Evolutionary conservation across 2,797 vertebrate species (phyloP).

Genomic region (Hippoglossus hippoglossus): DNA sequence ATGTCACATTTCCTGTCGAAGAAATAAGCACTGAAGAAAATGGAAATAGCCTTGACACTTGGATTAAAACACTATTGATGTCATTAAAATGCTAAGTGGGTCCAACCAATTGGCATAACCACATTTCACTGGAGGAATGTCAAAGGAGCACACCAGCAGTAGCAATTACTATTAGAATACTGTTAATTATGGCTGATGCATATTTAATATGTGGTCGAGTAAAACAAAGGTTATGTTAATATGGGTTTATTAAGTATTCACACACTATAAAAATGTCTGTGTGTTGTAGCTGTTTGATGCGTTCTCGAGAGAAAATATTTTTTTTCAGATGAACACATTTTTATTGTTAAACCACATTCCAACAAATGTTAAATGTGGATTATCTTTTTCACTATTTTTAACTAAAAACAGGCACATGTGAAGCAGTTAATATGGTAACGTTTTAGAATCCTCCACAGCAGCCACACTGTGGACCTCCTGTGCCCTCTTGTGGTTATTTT

Average conservation of each 20-base stretch:
- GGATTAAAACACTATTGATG: slow-evolving; percentile 83
- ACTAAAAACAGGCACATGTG: slow-evolving; percentile 46
- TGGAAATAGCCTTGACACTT: slow-evolving; percentile 79
- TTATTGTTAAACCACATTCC: slow-evolving; percentile 43
- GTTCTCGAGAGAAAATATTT: slow-evolving; percentile 50
- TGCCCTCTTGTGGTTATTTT: slow-evolving; percentile 80
- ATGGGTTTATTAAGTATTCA: slow-evolving; percentile 71
- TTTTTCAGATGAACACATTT: slow-evolving; percentile 50
- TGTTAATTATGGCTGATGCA: slow-evolving; percentile 77
- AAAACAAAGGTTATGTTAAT: slow-evolving; percentile 82
- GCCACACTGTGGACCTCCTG: slow-evolving; percentile 55
- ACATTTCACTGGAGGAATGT: slow-evolving; percentile 81
- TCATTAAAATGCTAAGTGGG: slow-evolving; percentile 84
- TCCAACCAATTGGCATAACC: slow-evolving; percentile 82
- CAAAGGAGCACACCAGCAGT: slow-evolving; percentile 74
- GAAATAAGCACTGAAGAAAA: slow-evolving; percentile 70
- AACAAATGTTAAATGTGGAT: slow-evolving; percentile 58
- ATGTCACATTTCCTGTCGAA: slow-evolving; percentile 73
- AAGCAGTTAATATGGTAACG: slow-evolving; percentile 32
- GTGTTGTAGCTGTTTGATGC: slow-evolving; percentile 37
- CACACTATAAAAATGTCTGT: slow-evolving; percentile 52
- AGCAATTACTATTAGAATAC: slow-evolving; percentile 80
- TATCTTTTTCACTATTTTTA: slow-evolving; percentile 52
- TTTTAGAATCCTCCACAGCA: slow-evolving; percentile 24
- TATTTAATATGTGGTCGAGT: slow-evolving; percentile 76